Percentiles rank a stretch among this genome's conserved stretches.
Evolutionary conservation across 2,797 vertebrate genomes (phyloP).

Genomic region (Alauda arvensis): DNA sequence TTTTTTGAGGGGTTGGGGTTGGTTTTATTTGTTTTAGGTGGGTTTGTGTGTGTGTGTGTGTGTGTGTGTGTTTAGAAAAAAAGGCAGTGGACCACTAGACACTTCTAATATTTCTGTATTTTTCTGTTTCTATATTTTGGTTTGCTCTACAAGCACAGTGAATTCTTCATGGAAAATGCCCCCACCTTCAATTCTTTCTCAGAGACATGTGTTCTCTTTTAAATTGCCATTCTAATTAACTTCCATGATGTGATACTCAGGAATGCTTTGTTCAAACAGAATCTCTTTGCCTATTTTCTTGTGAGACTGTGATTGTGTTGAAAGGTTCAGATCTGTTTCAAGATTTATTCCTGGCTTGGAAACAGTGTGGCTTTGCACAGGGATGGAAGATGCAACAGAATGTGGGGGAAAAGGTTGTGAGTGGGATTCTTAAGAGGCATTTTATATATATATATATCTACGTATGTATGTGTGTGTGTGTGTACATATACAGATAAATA

Average conservation of each 20-base stretch:
- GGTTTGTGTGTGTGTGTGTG: not conserved
- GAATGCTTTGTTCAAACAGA: not conserved
- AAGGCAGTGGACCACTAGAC: not conserved
- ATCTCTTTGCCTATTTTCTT: not conserved
- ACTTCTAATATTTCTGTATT: not conserved
- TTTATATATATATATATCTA: fast-evolving
- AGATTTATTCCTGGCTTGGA: not conserved
- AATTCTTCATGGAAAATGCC: not conserved
- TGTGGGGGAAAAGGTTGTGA: not conserved
- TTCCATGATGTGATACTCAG: not conserved
- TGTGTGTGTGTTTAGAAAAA: not conserved
- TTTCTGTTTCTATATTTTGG: not conserved
- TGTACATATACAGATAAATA: not conserved
- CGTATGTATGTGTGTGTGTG: not conserved
- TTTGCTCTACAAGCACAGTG: not conserved
- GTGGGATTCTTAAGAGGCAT: not conserved
- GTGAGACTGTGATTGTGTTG: not conserved
- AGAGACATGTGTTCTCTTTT: not conserved
- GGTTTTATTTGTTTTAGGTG: not conserved
- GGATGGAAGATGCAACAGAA: not conserved
- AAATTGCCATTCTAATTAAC: not conserved
- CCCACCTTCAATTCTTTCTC: not conserved
- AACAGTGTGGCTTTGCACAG: not conserved
- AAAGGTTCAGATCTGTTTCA: not conserved
- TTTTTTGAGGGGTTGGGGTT: not conserved